Evolutionary conservation across 2,888 invertebrate species (phyloP).

Genomic region (Eupithecia dodoneata): DNA sequence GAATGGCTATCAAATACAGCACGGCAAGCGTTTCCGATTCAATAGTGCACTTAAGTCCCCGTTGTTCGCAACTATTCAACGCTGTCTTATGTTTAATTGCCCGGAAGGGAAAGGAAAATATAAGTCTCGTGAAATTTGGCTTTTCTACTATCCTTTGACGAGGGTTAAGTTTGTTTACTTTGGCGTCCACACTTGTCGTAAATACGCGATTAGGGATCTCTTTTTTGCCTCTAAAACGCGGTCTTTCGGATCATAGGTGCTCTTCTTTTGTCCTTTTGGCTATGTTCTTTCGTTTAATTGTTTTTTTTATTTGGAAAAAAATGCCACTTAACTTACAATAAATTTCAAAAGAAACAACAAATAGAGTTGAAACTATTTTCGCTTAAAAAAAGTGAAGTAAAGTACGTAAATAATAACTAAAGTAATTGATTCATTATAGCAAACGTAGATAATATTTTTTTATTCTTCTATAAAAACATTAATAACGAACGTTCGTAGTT

Average conservation of each 20-base stretch:
- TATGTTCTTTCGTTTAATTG: neutral
- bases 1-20: neutral
- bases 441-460: neutral
- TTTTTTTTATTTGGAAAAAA: no score
- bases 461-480: neutral
- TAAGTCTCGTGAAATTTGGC: conserved; percentile 40
- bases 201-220: conserved; percentile 35
- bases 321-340: no score
- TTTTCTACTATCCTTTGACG: conserved; percentile 37
- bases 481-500: no score
- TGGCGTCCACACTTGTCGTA: conserved; percentile 38
- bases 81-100: conserved; percentile 26
- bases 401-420: no score
- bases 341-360: no score
- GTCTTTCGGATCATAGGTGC: neutral
- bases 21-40: neutral
- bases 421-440: no score
- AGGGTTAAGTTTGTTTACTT: conserved; percentile 44
- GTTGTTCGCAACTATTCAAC: conserved; percentile 7
- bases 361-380: no score
- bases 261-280: neutral
- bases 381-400: no score
- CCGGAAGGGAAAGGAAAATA: conserved; percentile 31
- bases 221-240: conserved; percentile 16
- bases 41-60: conserved; percentile 12